Evolutionary conservation across 37 sponge, comb jelly and placozoan species (phyloP).

Genomic region (Haliclona indistincta): DNA sequence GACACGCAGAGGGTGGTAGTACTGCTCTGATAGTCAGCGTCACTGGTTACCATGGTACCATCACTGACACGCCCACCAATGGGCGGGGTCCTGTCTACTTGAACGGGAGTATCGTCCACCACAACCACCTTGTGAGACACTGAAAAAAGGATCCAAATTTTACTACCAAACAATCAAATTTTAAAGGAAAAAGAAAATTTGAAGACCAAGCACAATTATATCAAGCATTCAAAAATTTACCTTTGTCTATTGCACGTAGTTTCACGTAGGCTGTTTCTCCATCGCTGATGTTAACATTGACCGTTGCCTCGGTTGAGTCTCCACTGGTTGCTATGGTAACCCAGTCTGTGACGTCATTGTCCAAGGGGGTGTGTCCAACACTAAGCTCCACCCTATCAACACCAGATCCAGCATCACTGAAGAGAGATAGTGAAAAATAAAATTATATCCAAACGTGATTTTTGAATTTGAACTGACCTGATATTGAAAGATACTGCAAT

Average conservation of each 20-base stretch:
- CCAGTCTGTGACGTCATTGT: constrained; percentile 61
- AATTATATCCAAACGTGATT: background rate
- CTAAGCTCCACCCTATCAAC: constrained; percentile 47
- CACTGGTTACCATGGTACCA: constrained; percentile 19
- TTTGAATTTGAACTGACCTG: constrained; percentile 32
- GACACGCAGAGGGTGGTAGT: constrained; percentile 56
- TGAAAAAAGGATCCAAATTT: no score
- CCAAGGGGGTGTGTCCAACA: constrained; percentile 51
- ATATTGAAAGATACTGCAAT: constrained; percentile 45
- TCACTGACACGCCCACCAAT: constrained; percentile 56
- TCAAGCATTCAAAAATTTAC: constrained; percentile 34
- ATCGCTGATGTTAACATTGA: constrained; percentile 59
- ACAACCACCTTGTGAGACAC: constrained; percentile 58
- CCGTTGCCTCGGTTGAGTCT: constrained; percentile 7
- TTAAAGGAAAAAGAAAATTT: background rate
- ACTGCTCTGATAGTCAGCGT: constrained; percentile 45
- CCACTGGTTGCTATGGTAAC: constrained; percentile 11
- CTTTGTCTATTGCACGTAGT: constrained; percentile 72
- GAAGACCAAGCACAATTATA: background rate
- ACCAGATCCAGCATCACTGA: constrained; percentile 75
- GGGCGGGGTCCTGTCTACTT: constrained; percentile 75
- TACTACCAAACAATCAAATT: no score
- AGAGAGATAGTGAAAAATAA: background rate
- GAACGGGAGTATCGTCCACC: constrained; percentile 20
- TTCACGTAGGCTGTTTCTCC: constrained; percentile 65